These are phyloP conservation scores for Brachyhypopomus gauderio DNA, from an alignment of 2,113 vertebrate species.

Conservation along the genomic window DNA sequence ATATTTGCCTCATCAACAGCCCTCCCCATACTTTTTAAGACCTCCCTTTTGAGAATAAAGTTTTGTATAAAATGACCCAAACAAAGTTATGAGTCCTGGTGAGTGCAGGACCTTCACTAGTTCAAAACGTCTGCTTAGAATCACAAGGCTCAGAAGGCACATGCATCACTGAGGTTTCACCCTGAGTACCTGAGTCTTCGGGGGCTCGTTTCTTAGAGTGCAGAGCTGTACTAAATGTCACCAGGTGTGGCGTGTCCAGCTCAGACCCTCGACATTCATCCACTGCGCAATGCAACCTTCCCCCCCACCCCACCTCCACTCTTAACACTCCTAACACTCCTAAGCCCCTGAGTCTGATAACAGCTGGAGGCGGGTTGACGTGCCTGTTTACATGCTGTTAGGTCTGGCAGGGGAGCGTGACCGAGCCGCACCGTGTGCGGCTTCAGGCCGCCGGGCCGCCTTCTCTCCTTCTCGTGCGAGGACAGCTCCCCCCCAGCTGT, in stretches of 20 bases:
- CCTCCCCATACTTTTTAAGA: background rate
- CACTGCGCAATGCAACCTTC: constrained; percentile 9
- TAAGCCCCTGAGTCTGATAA: background rate
- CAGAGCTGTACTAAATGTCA: background rate
- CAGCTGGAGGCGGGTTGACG: constrained; percentile 18
- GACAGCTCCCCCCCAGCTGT: background rate
- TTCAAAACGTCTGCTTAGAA: too few species aligned
- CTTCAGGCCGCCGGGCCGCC: constrained; percentile 31
- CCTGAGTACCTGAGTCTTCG: background rate
- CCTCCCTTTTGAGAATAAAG: too few species aligned
- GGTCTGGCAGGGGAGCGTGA: too few species aligned
- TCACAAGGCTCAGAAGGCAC: background rate
- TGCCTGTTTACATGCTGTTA: too few species aligned
- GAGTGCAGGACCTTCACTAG: too few species aligned
- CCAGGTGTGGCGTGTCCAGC: background rate
- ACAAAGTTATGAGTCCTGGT: too few species aligned
- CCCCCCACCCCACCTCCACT: background rate
- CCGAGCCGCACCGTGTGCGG: constrained; percentile 49
- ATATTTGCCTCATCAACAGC: background rate
- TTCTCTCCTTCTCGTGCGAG: constrained; percentile 36
- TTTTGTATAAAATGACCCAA: too few species aligned
- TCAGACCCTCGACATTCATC: background rate
- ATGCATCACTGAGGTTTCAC: background rate
- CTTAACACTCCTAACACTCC: too few species aligned
- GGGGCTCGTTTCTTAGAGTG: background rate